Evolutionary conservation across 2,888 invertebrate species (phyloP).

Genomic region (Cerastis leucographa): DNA sequence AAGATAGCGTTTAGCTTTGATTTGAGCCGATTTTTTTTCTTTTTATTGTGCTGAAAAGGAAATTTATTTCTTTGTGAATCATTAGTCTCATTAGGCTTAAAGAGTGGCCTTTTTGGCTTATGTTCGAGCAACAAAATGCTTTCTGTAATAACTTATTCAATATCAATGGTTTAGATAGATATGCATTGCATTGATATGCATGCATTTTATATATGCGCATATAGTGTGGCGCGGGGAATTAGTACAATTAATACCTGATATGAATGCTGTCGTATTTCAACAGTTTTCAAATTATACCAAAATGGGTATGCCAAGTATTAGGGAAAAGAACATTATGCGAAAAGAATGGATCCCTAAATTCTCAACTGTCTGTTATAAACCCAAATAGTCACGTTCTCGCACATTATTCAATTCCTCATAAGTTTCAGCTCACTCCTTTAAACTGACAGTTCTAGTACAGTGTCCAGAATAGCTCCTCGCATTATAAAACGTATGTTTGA

Average conservation of each 20-base stretch:
- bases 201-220: no score
- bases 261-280: no score
- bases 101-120: not conserved
- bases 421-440: not conserved
- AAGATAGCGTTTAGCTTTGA: conserved; percentile 28
- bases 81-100: conserved; percentile 17
- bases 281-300: no score
- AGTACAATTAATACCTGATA: no score
- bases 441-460: not conserved
- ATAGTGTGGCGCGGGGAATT: no score
- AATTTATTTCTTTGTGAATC: conserved; percentile 6
- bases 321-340: no score
- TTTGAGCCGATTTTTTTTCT: conserved; percentile 7
- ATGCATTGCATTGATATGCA: no score
- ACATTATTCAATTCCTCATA: not conserved
- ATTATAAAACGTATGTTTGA: conserved; percentile 50
- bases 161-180: no score
- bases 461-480: conserved; percentile 42
- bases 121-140: not conserved
- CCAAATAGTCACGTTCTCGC: not conserved
- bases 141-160: not conserved
- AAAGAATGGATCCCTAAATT: no score
- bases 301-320: no score
- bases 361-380: not conserved
- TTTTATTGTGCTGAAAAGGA: conserved; percentile 4